Percentiles rank a stretch among this genome's conserved stretches.
phyloP scores from a whole-genome alignment of 2,797 vertebrate genomes.

The Gymnothorax reevesii region DNA sequence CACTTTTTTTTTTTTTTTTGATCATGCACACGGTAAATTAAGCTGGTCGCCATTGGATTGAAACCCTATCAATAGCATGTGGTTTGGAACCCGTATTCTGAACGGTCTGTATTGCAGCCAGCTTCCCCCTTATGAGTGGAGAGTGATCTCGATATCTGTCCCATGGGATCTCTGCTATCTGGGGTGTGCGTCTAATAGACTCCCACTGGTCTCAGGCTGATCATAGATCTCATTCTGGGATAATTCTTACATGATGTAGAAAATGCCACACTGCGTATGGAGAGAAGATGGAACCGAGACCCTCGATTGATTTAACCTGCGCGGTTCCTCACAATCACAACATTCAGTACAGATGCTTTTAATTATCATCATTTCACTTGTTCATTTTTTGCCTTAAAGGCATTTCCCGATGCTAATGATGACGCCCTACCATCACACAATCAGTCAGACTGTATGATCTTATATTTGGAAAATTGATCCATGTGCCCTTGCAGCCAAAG shows the following conservation, averaged over 20 bases:
- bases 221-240: constrained; percentile 10
- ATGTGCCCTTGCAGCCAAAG: background rate
- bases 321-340: background rate
- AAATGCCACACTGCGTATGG: background rate
- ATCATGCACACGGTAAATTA: constrained; percentile 41
- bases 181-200: background rate
- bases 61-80: constrained; percentile 57
- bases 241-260: background rate
- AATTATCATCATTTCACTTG: background rate
- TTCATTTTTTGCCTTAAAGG: background rate
- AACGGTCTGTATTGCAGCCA: constrained; percentile 37
- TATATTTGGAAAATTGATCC: background rate
- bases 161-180: background rate
- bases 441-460: background rate
- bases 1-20: constrained; percentile 27
- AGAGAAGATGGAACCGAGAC: background rate
- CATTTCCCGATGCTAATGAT: constrained; percentile 50
- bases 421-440: background rate
- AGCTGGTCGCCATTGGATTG: constrained; percentile 48
- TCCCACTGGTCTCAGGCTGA: constrained; percentile 13
- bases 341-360: constrained; percentile 26
- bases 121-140: constrained; percentile 32
- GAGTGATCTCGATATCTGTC: constrained; percentile 46
- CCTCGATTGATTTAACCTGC: background rate
- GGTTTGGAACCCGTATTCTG: constrained; percentile 44